A percentile compares a stretch with the other conserved stretches of the same genome.
Evolutionary conservation across 1,140 invertebrate species (phyloP).

Genomic region (Nebria ingens): DNA sequence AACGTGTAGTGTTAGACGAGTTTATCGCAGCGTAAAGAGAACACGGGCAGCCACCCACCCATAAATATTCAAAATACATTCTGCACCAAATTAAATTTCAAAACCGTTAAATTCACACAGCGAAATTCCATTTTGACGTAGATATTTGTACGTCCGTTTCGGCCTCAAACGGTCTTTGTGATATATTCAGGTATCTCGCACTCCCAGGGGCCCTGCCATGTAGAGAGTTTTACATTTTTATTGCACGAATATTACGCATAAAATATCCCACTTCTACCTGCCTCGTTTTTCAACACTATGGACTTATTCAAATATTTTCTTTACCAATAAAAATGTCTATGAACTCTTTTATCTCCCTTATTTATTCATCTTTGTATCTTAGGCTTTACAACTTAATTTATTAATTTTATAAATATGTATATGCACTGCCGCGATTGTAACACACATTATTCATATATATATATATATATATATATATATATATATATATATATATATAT

Average conservation of each 20-base stretch:
- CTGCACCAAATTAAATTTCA: conserved; percentile 8
- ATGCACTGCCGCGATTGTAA: not conserved
- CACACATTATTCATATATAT: not conserved
- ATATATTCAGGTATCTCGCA: conserved; percentile 8
- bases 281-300: not conserved
- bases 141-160: conserved; percentile 5
- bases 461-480: not conserved
- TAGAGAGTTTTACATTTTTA: conserved; percentile 7
- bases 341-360: no score
- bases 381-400: no score
- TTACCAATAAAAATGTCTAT: no score
- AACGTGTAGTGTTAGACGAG: no score
- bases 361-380: no score
- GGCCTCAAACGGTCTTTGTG: conserved; percentile 7
- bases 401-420: not conserved
- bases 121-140: conserved; percentile 7
- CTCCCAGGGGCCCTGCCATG: not conserved
- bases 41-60: not conserved
- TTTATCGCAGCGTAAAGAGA: not conserved
- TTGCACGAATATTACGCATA: conserved; percentile 8
- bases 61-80: conserved; percentile 8
- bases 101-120: conserved; percentile 4
- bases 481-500: no score
- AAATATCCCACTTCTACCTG: conserved; percentile 3
- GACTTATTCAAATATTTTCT: no score